These are phyloP conservation scores for Toxostoma redivivum DNA, from an alignment of 2,113 vertebrate species.

Conservation along the genomic window DNA sequence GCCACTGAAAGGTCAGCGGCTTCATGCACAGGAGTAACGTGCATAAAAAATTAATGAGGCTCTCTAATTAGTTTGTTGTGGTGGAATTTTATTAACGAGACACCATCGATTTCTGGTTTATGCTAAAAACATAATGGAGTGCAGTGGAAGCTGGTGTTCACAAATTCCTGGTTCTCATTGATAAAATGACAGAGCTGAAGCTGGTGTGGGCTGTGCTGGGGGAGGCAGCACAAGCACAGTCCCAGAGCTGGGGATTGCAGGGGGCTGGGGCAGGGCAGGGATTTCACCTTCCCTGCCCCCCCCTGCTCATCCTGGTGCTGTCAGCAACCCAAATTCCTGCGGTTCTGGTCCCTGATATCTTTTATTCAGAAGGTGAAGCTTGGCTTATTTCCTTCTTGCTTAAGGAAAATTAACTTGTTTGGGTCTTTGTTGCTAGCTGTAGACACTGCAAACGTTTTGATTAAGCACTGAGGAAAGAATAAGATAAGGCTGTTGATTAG, in stretches of 20 bases:
- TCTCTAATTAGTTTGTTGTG: slow-evolving; percentile 61
- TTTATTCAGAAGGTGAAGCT: background rate
- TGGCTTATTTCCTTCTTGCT: background rate
- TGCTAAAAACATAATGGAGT: slow-evolving; percentile 6
- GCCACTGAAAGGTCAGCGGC: slow-evolving; percentile 21
- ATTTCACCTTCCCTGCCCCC: fast-evolving
- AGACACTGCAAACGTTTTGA: background rate
- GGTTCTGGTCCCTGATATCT: background rate
- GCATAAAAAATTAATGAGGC: slow-evolving; percentile 57
- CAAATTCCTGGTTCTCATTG: background rate
- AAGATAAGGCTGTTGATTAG: background rate
- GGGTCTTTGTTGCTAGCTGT: background rate
- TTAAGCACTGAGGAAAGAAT: background rate
- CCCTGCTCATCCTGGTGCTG: too few species aligned
- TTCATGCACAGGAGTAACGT: background rate
- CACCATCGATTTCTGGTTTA: slow-evolving; percentile 16
- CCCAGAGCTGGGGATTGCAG: background rate
- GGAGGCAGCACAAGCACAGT: background rate
- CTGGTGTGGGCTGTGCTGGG: fast-evolving
- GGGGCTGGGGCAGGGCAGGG: background rate
- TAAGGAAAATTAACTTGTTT: background rate
- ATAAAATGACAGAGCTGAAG: background rate
- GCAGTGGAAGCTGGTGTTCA: background rate
- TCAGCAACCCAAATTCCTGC: background rate
- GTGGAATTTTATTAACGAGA: slow-evolving; percentile 43